phyloP scores from a whole-genome alignment of 1,140 invertebrate genomes.

The Stenopsyche tienmushanensis region DNA sequence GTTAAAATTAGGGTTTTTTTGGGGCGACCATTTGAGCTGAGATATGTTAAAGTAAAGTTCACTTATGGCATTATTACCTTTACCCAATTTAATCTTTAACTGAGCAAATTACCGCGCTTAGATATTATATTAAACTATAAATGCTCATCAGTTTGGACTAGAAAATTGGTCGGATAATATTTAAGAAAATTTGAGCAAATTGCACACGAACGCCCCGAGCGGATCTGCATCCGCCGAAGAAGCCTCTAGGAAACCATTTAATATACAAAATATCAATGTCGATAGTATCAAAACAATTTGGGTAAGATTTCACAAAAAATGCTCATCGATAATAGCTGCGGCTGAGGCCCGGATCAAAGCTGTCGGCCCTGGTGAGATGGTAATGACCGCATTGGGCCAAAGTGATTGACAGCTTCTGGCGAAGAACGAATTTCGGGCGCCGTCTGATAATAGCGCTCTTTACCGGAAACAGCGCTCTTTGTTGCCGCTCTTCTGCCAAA shows the following conservation, averaged over 20 bases:
- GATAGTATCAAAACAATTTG: background rate
- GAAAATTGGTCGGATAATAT: background rate
- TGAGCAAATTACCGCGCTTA: background rate
- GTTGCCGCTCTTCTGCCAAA: background rate
- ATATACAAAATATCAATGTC: conserved; percentile 9
- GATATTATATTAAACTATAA: background rate
- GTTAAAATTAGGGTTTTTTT: too few species aligned
- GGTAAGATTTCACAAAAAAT: background rate
- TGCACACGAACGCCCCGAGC: background rate
- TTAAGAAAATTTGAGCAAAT: background rate
- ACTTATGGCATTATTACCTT: too few species aligned
- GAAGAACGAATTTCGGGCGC: conserved; percentile 7
- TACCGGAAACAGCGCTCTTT: background rate
- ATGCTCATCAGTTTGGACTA: background rate
- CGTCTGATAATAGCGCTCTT: background rate
- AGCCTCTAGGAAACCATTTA: background rate
- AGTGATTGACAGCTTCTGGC: conserved; percentile 23
- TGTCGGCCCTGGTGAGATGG: conserved; percentile 16
- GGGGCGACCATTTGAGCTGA: too few species aligned
- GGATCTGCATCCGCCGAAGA: too few species aligned
- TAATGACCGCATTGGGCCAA: conserved; percentile 24
- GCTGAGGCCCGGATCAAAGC: conserved; percentile 24
- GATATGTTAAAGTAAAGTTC: too few species aligned
- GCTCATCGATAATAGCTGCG: conserved; percentile 9
- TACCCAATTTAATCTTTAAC: too few species aligned